Evolutionary conservation across 2,113 vertebrate species (phyloP), one percentile per base, ranked within the genome.

Genomic region (Australoheros scitulus): DNA sequence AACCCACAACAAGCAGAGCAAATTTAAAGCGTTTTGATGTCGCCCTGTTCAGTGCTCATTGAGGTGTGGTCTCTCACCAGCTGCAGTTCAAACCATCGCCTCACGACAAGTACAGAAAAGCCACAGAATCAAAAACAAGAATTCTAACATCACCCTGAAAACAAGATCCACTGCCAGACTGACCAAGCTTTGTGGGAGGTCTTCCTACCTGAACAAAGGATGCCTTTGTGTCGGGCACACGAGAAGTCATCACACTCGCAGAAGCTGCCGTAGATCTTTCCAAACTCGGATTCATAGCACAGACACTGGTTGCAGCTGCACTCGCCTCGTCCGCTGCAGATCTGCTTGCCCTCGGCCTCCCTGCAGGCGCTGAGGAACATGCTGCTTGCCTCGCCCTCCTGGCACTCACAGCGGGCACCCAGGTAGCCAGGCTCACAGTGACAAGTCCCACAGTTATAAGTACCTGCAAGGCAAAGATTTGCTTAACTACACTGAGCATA

Each of bases 221-320:
- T 77, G 7, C 98, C 98, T 90, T 97, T 98, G 94, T 98, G 98
- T 20, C 98, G 94, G 74, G 98, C 96, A 1, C 98, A 99, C 87
- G 98, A 99, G 95, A 99, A 99, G 96, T 98, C 97, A 4, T 99
- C 98, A 0, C 98, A 99, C 92, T 99, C 97, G 43, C 98, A 99
- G 97, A 97, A 99, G 80, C 95, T 92, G 11, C 98, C 98, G 1
- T 99, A 99, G 93, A 99, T 98, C 94, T 97, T 97, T 10, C 98
- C 98, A 0, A 99, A 99, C 93, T 99, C 98, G 0, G 98, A 99
- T 92, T 98, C 96, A 1, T 97, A 97, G 95, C 98, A 99, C 76
- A 97, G 94, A 52, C 98, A 99, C 94, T 97, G 97, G 95, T 97
- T 98, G 92, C 98, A 99, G 96, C 96, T 97, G 95, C 98, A 99